Conservation (phyloP, 2,113 vertebrate genomes). For the Eptesicus fuscus region DNA sequence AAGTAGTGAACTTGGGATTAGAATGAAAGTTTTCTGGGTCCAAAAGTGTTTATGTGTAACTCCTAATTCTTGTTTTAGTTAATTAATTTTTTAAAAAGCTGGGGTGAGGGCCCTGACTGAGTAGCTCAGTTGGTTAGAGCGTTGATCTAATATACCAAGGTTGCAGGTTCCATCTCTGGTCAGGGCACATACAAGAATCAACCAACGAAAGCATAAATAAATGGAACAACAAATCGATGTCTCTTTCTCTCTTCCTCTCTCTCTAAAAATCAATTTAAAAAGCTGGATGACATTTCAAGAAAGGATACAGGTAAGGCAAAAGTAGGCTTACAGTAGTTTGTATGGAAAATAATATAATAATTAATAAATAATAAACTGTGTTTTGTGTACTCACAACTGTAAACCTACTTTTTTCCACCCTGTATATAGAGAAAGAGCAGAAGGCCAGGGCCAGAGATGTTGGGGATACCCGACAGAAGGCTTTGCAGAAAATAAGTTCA, state of each 20-base stretch:
- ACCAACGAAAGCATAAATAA: background rate
- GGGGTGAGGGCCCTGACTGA: background rate
- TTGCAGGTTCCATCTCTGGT: background rate
- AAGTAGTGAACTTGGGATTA: background rate
- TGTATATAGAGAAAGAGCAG: background rate
- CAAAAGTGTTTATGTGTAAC: background rate
- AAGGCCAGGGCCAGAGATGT: background rate
- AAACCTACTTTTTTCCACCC: background rate
- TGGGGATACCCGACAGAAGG: background rate
- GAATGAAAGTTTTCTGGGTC: background rate
- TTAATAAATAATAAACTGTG: background rate
- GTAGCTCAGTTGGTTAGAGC: background rate
- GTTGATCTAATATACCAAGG: background rate
- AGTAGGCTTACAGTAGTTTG: background rate
- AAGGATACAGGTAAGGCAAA: background rate
- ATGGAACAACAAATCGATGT: background rate
- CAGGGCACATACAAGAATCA: background rate
- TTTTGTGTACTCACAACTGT: background rate
- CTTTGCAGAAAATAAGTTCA: background rate
- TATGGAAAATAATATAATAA: background rate
- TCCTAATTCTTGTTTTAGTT: background rate
- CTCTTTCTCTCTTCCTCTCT: background rate
- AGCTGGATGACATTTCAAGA: background rate
- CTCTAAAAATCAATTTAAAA: background rate
- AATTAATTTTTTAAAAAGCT: background rate